phyloP scores from a whole-genome alignment of 2,888 invertebrate species.

The Calameuta filiformis region DNA sequence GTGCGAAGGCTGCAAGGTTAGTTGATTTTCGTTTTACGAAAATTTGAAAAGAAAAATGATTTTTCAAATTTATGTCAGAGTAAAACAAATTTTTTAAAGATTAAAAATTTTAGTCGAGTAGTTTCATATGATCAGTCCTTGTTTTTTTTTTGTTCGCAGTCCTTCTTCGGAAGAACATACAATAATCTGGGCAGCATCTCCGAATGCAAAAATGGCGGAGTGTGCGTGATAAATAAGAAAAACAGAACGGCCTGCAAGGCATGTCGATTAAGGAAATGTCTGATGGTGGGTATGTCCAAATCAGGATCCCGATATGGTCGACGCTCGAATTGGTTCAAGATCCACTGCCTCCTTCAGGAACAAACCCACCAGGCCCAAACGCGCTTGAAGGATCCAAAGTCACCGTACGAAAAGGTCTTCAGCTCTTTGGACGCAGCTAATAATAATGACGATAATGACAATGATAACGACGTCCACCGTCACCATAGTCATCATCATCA shows the following conservation, averaged over 20 bases:
- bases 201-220: constrained; percentile 70
- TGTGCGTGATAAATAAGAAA: constrained; percentile 70
- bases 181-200: constrained; percentile 68
- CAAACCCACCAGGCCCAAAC: constrained; percentile 62
- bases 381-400: constrained; percentile 53
- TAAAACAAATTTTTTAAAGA: not conserved
- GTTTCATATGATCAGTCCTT: not conserved
- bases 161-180: constrained; percentile 70
- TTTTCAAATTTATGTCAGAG: not conserved
- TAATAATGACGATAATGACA: constrained; percentile 44
- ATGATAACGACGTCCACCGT: constrained; percentile 27
- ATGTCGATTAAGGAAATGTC: constrained; percentile 68
- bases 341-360: constrained; percentile 71
- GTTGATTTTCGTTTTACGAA: constrained; percentile 28
- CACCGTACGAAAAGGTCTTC: constrained; percentile 54
- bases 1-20: constrained; percentile 62
- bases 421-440: constrained; percentile 57
- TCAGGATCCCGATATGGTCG: constrained; percentile 70
- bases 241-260: constrained; percentile 70
- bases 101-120: not conserved
- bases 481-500: not conserved
- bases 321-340: constrained; percentile 71
- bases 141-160: constrained; percentile 51
- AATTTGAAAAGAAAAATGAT: not conserved
- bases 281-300: constrained; percentile 70